Evolutionary conservation across 2,113 vertebrate genomes (phyloP).

Genomic region (Colius striatus): DNA sequence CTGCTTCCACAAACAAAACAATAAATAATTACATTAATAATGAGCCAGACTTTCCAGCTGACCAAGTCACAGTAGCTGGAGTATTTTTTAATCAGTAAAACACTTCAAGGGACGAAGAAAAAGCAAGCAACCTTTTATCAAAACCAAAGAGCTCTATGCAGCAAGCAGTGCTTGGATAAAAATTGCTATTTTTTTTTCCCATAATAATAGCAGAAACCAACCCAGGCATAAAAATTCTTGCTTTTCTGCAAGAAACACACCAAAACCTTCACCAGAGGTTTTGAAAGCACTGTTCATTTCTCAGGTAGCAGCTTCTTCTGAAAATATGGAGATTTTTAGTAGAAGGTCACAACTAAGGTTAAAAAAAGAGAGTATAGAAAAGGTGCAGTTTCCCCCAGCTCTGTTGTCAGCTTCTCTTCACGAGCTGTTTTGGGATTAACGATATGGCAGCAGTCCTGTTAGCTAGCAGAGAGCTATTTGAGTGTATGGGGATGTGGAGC

Average conservation of each 20-base stretch:
- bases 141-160: background rate
- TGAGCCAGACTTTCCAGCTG: background rate
- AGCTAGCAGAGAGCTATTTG: background rate
- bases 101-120: background rate
- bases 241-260: background rate
- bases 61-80: background rate
- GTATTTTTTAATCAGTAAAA: background rate
- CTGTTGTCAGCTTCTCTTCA: background rate
- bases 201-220: background rate
- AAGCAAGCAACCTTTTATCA: background rate
- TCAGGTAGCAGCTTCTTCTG: background rate
- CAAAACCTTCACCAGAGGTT: background rate
- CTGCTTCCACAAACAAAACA: background rate
- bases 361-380: background rate
- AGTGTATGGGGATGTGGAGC: rapidly evolving
- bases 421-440: background rate
- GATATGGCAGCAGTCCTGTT: background rate
- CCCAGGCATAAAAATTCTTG: background rate
- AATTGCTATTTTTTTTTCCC: background rate
- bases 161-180: background rate
- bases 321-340: background rate
- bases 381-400: background rate
- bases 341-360: background rate
- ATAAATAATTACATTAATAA: background rate
- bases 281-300: background rate